Percentiles rank a stretch among this genome's conserved stretches.
These are phyloP conservation scores for Rhinichthys osculus DNA, from an alignment of 2,797 vertebrate species.

Conservation along the genomic window DNA sequence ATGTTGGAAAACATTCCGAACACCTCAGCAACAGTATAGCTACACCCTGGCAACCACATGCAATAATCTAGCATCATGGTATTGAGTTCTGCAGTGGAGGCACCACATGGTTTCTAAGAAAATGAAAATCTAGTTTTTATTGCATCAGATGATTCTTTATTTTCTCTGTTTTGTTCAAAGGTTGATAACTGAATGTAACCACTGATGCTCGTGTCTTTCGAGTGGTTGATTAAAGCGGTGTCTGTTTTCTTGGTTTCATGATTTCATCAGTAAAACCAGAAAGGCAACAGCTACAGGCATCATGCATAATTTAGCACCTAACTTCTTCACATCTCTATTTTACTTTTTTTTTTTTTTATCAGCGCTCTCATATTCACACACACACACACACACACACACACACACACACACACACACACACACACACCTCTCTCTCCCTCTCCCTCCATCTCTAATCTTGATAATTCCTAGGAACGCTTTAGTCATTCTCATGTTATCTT, in stretches of 20 bases:
- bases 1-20: not conserved
- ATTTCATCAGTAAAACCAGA: constrained; percentile 41
- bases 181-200: constrained; percentile 24
- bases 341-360: constrained; percentile 38
- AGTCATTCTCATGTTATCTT: constrained; percentile 15
- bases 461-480: not conserved
- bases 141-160: constrained; percentile 13
- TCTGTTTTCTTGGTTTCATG: constrained; percentile 42
- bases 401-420: not conserved
- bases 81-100: not conserved
- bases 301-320: constrained; percentile 55
- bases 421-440: not conserved
- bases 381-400: not conserved
- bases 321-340: constrained; percentile 45
- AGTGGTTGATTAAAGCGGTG: constrained; percentile 28
- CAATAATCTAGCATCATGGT: not conserved
- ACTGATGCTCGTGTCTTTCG: constrained; percentile 15
- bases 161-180: constrained; percentile 30
- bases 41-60: not conserved
- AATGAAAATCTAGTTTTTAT: not conserved
- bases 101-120: not conserved
- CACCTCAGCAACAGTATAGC: not conserved
- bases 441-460: not conserved
- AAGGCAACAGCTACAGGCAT: constrained; percentile 34
- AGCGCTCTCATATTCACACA: not conserved